Percentiles rank a stretch among this genome's conserved stretches.
Conservation (phyloP, 2,888 invertebrate species). For the Tinea semifulvella region DNA sequence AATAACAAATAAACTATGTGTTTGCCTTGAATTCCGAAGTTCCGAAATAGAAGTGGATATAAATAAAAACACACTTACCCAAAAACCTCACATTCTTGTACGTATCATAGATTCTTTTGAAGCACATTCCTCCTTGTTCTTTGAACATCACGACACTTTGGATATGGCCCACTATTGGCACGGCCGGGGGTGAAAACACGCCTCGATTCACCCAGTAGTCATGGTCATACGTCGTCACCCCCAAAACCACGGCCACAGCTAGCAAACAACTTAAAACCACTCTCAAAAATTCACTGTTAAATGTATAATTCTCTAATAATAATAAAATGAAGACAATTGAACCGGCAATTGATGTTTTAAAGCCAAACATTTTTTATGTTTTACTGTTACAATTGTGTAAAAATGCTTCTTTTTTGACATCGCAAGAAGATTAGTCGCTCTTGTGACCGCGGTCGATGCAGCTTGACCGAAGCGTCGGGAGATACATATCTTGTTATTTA, state of each 20-base stretch:
- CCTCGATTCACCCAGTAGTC: slow-evolving; percentile 50
- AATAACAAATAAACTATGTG: no score
- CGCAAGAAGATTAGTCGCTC: no score
- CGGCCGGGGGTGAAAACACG: slow-evolving; percentile 47
- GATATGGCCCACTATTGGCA: slow-evolving; percentile 54
- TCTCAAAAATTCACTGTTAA: slow-evolving; percentile 24
- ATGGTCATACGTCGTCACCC: slow-evolving; percentile 47
- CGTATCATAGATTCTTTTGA: slow-evolving; percentile 49
- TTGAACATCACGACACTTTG: slow-evolving; percentile 43
- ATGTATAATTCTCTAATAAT: slow-evolving; percentile 39
- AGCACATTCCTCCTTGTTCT: slow-evolving; percentile 55
- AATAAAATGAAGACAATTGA: slow-evolving; percentile 33
- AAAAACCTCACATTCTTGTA: slow-evolving; percentile 43
- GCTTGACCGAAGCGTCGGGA: no score
- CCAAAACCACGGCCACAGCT: slow-evolving; percentile 28
- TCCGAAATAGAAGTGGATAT: no score
- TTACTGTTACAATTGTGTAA: no score
- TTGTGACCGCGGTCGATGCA: no score
- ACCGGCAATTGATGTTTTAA: slow-evolving; percentile 37
- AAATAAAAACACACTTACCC: no score
- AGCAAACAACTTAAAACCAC: slow-evolving; percentile 33
- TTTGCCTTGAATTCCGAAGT: no score
- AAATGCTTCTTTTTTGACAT: no score
- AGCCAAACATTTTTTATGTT: slow-evolving; percentile 44
- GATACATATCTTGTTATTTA: no score